A percentile compares a stretch with the other conserved stretches of the same genome.
phyloP scores from a whole-genome alignment of 2,888 invertebrate genomes.

The Sphaerophoria taeniata region DNA sequence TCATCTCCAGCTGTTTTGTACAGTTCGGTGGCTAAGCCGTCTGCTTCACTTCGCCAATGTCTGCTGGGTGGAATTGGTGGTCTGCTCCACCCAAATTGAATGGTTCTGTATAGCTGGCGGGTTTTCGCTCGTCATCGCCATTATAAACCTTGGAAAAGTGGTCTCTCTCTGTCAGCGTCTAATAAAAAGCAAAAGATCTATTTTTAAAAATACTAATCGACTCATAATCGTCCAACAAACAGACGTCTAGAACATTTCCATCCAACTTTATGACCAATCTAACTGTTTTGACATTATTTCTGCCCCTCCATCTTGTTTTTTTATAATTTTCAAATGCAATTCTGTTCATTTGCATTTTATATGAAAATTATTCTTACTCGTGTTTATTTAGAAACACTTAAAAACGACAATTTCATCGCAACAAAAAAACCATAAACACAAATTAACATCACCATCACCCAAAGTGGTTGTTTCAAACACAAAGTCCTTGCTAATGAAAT shows the following conservation, averaged over 20 bases:
- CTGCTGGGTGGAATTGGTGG: too few species aligned
- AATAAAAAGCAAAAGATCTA: not conserved
- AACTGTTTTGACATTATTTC: slow-evolving; percentile 40
- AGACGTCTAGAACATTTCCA: not conserved
- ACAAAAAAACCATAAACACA: slow-evolving; percentile 19
- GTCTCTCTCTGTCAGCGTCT: too few species aligned
- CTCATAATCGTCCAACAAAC: not conserved
- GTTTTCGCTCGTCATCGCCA: too few species aligned
- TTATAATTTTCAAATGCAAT: slow-evolving; percentile 19
- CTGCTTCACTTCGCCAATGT: too few species aligned
- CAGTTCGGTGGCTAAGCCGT: too few species aligned
- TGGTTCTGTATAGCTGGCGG: too few species aligned
- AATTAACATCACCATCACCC: slow-evolving; percentile 4
- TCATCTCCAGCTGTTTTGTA: too few species aligned
- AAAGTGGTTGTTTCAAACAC: not conserved
- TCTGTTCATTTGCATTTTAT: slow-evolving; percentile 55
- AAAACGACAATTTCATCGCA: slow-evolving; percentile 3
- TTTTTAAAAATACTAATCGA: too few species aligned
- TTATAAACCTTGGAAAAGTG: too few species aligned
- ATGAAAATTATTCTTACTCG: slow-evolving; percentile 1
- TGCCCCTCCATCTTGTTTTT: slow-evolving; percentile 29
- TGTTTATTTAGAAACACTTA: slow-evolving; percentile 18
- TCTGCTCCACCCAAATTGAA: too few species aligned
- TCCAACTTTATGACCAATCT: slow-evolving; percentile 30
- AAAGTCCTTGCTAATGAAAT: slow-evolving; percentile 5